Conservation (phyloP, 1,140 invertebrate genomes). For the Tribolium madens region DNA sequence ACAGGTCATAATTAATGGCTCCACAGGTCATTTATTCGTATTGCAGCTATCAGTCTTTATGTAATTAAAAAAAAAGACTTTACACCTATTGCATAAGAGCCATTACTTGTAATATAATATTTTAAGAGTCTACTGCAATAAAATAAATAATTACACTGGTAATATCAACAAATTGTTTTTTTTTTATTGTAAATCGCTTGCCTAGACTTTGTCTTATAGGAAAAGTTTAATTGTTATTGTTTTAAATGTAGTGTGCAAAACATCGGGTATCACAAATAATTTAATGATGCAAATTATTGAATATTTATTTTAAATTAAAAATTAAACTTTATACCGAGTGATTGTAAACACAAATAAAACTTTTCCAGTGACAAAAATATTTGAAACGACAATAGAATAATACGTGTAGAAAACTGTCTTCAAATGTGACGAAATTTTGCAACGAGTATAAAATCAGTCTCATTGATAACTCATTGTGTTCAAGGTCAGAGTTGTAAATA, state of each 20-base stretch:
- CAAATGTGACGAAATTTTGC: slow-evolving; percentile 18
- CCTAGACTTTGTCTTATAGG: no score
- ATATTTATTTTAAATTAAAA: not conserved
- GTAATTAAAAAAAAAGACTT: not conserved
- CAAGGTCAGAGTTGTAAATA: slow-evolving; percentile 28
- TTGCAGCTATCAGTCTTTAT: not conserved
- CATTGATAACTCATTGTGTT: slow-evolving; percentile 27
- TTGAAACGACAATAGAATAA: no score
- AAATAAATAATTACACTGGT: not conserved
- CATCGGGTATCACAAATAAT: not conserved
- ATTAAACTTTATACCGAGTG: not conserved
- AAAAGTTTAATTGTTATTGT: not conserved
- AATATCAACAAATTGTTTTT: not conserved
- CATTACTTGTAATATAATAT: not conserved
- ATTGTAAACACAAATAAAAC: not conserved
- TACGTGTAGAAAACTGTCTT: no score
- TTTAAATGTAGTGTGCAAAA: not conserved
- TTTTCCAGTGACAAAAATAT: not conserved
- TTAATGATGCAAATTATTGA: not conserved
- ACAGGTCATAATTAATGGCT: not conserved
- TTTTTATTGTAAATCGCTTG: no score
- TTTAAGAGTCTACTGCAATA: not conserved
- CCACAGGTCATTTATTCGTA: not conserved
- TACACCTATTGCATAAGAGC: not conserved
- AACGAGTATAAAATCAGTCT: slow-evolving; percentile 13